Evolutionary conservation across 2,113 vertebrate genomes (phyloP), one percentile per base, ranked within the genome.

Genomic region (Herpailurus yagouaroundi): DNA sequence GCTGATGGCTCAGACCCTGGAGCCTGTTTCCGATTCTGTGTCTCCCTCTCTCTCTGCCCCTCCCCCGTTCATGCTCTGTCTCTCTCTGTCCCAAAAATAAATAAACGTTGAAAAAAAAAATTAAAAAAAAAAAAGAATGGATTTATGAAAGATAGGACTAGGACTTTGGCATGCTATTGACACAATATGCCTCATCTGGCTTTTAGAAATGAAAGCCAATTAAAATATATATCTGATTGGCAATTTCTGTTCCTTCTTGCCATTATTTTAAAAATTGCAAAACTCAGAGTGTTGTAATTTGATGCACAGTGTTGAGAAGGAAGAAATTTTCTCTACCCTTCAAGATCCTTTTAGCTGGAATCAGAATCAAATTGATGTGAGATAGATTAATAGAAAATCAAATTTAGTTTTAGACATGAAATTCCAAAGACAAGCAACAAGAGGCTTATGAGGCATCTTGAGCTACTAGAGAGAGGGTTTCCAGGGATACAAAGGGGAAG

Each of bases 121-220:
- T n/a, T n/a, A n/a, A n/a, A n/a, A n/a, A n/a, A n/a, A n/a, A n/a
- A n/a, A 74, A 66, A 4, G 29, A 73, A 74, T 66, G 12, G 36
- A 79, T 92, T 95, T 97, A 80, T 88, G 63, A 91, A 90, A 92
- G 15, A 8, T 41, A 69, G 87, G 10, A 27, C 31, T 60, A n/a
- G 64, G 19, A n/a, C 29, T 82, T 92, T 85, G 77, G 60, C 36
- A 71, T 71, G 5, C 5, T 27, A n/a, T 41, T 92, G 36, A 73
- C 5, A 96, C 87, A 91, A 90, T 50, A 77, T 64, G 3, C 1
- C 38, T 87, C 7, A 57, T 79, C 41, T 80, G 16, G 5, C 14
- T 87, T 2, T 50, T 76, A 60, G n/a, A 91, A 91, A 79, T 71
- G 18, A 87, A 77, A 55, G 7, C 15, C 18, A 91, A 64, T 95